phyloP scores from a whole-genome alignment of 1,140 invertebrate species.

The Drosophila quadrilineata region DNA sequence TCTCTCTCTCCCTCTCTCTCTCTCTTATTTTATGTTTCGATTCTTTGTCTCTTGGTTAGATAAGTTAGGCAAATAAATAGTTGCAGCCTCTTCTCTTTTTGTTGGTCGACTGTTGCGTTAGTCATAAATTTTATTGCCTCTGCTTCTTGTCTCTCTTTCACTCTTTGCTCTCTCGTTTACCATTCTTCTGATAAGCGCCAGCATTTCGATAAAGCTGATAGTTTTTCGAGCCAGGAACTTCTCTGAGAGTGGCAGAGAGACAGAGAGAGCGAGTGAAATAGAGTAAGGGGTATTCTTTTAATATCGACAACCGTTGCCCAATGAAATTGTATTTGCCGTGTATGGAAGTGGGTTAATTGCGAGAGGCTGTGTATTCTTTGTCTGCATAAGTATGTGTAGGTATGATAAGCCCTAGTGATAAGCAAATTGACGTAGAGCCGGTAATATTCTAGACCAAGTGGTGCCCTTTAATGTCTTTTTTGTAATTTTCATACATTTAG shows the following conservation, averaged over 20 bases:
- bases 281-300: constrained; percentile 12
- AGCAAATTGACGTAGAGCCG: constrained; percentile 31
- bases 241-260: neutral
- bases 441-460: constrained; percentile 23
- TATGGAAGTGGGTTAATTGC: constrained; percentile 27
- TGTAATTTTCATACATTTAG: too few relatives aligned
- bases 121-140: constrained; percentile 59
- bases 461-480: neutral
- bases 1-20: neutral
- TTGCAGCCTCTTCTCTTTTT: constrained; percentile 42
- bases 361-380: constrained; percentile 24
- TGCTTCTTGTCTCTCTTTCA: constrained; percentile 4
- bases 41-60: constrained; percentile 25
- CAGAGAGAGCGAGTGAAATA: too few relatives aligned
- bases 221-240: constrained; percentile 1
- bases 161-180: constrained; percentile 16
- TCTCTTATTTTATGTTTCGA: neutral
- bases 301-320: constrained; percentile 28
- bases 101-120: constrained; percentile 42
- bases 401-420: constrained; percentile 35
- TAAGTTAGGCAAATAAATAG: constrained; percentile 41
- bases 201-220: constrained; percentile 64
- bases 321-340: constrained; percentile 11
- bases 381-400: neutral
- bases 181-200: constrained; percentile 65